A percentile compares a stretch with the other conserved stretches of the same genome.
Conservation (phyloP, 2,113 vertebrate genomes). For the Saguinus midas region DNA sequence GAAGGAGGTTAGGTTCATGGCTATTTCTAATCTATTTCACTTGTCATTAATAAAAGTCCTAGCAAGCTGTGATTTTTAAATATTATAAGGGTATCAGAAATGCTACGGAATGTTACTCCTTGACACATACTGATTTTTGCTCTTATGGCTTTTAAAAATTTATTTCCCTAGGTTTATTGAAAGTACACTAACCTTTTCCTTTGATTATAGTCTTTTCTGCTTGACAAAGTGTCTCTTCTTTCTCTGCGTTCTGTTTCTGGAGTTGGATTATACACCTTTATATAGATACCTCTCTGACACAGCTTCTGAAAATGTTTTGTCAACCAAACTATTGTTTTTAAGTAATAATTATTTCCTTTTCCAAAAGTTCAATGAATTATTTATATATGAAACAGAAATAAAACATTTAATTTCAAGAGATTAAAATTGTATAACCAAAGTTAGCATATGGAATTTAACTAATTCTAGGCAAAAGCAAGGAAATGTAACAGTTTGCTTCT, state of each 20-base stretch:
- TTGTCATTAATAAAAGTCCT: neutral
- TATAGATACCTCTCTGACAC: neutral
- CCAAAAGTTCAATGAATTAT: neutral
- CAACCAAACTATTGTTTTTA: neutral
- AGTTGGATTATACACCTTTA: neutral
- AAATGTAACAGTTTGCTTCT: neutral
- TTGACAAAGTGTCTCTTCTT: neutral
- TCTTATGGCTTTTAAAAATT: neutral
- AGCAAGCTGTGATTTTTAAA: neutral
- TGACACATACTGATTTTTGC: neutral
- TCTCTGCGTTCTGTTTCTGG: neutral
- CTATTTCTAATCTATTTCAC: conserved; percentile 3
- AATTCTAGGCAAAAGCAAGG: neutral
- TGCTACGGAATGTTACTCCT: neutral
- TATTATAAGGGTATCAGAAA: conserved; percentile 4
- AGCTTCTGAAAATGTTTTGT: neutral
- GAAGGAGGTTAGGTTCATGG: neutral
- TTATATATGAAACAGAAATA: neutral
- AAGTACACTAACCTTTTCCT: neutral
- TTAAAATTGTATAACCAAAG: neutral
- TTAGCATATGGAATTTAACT: neutral
- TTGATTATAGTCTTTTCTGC: neutral
- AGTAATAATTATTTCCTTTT: neutral
- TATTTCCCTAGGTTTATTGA: neutral
- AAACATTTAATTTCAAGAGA: neutral